Evolutionary conservation across 2,888 invertebrate genomes (phyloP), one percentile per base, ranked within the genome.

Genomic region (Synanthedon formicaeformis): DNA sequence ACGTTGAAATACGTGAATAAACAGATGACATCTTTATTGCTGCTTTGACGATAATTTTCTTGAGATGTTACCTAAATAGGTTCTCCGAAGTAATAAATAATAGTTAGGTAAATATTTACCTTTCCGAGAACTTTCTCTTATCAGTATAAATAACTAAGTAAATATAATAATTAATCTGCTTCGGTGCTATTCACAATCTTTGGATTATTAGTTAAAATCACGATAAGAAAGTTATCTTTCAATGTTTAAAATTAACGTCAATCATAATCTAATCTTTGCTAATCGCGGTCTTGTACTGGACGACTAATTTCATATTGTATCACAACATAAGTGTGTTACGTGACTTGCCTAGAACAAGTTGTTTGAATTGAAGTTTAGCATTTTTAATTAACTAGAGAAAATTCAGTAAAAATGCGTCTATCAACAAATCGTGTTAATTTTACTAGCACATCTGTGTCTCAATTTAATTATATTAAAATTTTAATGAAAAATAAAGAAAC

Each of bases 391-490:
- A 27, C 51, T 18, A 23, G 5, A 11, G 16, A 34, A 10, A 34
- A 34, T 2, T 10, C 10, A 64, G 65, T 60, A 65, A 63, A 18
- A 62, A 86, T 86, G 86, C 86, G 83, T 58, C 59, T 82, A 57
- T 73, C 85, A 52, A 75, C 75, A 13, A 80, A 64, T 61, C 78
- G 86, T 48, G 78, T 86, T 5, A 79, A 84, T 64, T 85, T 86
- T 57, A 79, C 80, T 2, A 81, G 60, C 56, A 62, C 76, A 1
- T 78, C 85, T 4, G 73, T 82, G 41, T 72, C 82, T 3, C 81
- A 86, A 55, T 81, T 78, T 54, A 87, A 81, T 62, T 86, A 87
- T 60, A 76, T 81, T 6, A 76, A 81, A 55, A 78, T 85, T 55
- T 60, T 86, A 40, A 77, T 78, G 57, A 80, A 80, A 56, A 70